Evolutionary conservation across 1,140 invertebrate genomes (phyloP), one percentile per base, ranked within the genome.

Genomic region (Drosophila melanica): DNA sequence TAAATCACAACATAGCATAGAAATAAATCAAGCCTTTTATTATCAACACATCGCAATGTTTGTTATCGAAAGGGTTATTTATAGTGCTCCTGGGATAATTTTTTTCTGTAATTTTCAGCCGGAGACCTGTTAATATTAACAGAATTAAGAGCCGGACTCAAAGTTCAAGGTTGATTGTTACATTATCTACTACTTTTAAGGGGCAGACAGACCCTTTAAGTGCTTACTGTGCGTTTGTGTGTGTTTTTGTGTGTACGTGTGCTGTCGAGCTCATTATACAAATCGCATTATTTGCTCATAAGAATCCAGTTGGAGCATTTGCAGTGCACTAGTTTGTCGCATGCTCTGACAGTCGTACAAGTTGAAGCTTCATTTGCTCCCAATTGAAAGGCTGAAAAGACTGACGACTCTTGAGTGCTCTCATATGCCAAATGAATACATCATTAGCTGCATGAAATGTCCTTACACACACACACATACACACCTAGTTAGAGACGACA

Each of bases 11-110:
- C 84, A 82, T 89, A 77, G 84, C 84, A 89, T 89, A 89, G 84
- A 87, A 87, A 87, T 87, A 87, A 87, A 87, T 87, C 84, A 87
- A 87, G 84, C 84, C 84, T 89, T 87, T 87, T 87, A 87, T 87
- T 87, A 87, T 87, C 84, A 87, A 89, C 84, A 87, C 84, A 89
- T 87, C 84, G 84, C 84, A 89, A 89, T 87, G 79, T 89, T 89
- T 89, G 84, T 87, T 87, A 87, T 87, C 84, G 84, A 89, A 84
- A 87, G 84, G 84, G 84, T 87, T 87, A 87, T 87, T 87, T 87
- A 87, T 87, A 87, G 84, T 87, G 57, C 84, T 82, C 79, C 42
- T 18, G 84, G 84, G 84, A n/a, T n/a, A n/a, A n/a, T n/a, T n/a
- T n/a, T n/a, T n/a, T n/a, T n/a, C n/a, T n/a, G n/a, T 50, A 66